Evolutionary conservation across 2,888 invertebrate species (phyloP).

Genomic region (Stomorhina lunata): DNA sequence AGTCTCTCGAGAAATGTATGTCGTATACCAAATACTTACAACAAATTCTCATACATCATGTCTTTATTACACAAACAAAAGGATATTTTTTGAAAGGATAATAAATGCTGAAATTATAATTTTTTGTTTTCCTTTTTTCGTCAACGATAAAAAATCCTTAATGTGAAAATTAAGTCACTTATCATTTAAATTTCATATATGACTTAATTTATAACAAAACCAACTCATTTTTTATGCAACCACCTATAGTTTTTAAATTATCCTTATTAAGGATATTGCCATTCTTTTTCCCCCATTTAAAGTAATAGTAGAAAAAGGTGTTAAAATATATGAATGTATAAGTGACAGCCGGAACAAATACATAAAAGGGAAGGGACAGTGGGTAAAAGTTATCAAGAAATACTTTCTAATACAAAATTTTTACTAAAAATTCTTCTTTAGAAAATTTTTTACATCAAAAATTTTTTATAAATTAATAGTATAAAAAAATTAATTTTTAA

Average conservation of each 20-base stretch:
- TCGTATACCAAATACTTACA: no score
- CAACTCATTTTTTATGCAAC: constrained; percentile 35
- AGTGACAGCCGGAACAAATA: background rate
- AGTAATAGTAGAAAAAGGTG: constrained; percentile 32
- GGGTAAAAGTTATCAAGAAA: background rate
- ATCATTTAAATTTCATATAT: constrained; percentile 42
- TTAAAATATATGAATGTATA: constrained; percentile 21
- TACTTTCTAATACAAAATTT: no score
- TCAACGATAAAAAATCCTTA: background rate
- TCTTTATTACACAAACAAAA: no score
- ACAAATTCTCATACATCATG: no score
- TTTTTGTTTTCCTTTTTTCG: background rate
- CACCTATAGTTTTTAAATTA: constrained; percentile 62
- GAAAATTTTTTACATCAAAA: no score
- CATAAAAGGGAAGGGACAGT: background rate
- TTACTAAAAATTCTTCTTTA: no score
- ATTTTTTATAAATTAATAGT: no score
- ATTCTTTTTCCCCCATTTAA: background rate
- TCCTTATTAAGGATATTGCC: constrained; percentile 34
- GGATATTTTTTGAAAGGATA: no score
- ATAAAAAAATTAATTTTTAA: no score
- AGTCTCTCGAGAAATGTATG: no score
- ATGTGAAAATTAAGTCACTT: constrained; percentile 44
- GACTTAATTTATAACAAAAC: constrained; percentile 42
- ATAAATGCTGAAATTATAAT: background rate